Base-by-base conservation (phyloP, 2,888 invertebrate species). In the Mongoloraphidia duomilia region DNA sequence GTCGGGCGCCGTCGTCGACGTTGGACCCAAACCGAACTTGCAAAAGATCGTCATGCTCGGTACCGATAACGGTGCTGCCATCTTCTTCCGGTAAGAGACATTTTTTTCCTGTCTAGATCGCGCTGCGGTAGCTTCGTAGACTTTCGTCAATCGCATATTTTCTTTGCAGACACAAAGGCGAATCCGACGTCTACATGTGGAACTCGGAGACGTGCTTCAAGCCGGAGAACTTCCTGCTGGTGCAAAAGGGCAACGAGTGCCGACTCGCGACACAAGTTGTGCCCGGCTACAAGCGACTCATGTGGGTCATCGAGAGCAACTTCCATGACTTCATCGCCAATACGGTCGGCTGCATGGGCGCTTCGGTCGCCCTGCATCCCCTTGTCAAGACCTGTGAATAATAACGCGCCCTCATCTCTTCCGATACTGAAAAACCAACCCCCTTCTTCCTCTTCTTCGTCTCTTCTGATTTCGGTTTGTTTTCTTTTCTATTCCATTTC, bases 261-360 rank as follows among this genome's bases (percentile, higher is more conserved):
- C 70, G 75, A 36, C 63, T 80, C 42, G 70, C 79, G 35, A 80
- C 81, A 0, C 77, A 77, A 56, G 79, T 73, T 2, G 66, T 76
- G 34, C 73, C 77, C 0, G 79, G 77, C 8, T 73, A 70, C 57
- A 76, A 73, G 60, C 70, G 70, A 34, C 68, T 74, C 43, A 76
- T 80, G 74, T 77, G 80, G 77, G 72, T 74, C 10, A 63, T 81
- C 54, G 80, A 80, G 59, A 77, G 77, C 57, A 80, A 81, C 61
- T 79, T 80, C 69, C 76, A 75, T 47, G 79, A 81, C 63, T 81
- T 72, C 58, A 72, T 80, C 53, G 64, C 71, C 5, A 73, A 76
- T 53, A 73, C 71, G 35, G 74, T 74, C 37, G 77, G 79, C 41
- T 77, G 79, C 59, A 67, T 74, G 51, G 80, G 79, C n/a, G 72